Evolutionary conservation across 64 coral and sea anemone species (phyloP).

Genomic region (Acropora yongei): DNA sequence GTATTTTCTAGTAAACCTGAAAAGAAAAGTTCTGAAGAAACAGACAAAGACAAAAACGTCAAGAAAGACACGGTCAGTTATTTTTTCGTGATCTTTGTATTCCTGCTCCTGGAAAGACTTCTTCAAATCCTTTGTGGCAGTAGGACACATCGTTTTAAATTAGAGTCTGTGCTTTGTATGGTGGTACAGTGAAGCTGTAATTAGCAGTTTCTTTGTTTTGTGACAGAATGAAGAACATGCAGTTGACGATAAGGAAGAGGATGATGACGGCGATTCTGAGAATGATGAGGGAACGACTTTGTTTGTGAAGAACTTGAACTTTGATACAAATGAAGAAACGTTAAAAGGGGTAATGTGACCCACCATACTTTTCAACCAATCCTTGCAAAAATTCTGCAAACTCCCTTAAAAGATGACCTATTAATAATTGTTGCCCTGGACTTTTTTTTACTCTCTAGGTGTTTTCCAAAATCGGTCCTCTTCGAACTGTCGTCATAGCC

Average conservation of each 20-base stretch:
- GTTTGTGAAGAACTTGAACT: slow-evolving; percentile 98
- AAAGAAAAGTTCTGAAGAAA: slow-evolving; percentile 14
- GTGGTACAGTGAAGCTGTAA: not conserved
- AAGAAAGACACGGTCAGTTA: not conserved
- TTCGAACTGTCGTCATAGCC: slow-evolving; percentile 78
- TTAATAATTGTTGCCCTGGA: too few species aligned
- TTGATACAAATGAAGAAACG: slow-evolving; percentile 80
- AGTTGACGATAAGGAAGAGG: slow-evolving; percentile 19
- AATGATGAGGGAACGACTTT: slow-evolving; percentile 73
- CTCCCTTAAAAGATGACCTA: too few species aligned
- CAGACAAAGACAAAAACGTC: not conserved
- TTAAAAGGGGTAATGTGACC: slow-evolving; percentile 72
- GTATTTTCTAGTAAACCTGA: slow-evolving; percentile 63
- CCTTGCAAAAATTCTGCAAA: not conserved
- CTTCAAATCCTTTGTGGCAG: too few species aligned
- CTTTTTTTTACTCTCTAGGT: slow-evolving; percentile 36
- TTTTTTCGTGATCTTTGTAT: not conserved
- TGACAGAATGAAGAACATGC: slow-evolving; percentile 13
- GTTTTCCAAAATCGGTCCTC: slow-evolving; percentile 69
- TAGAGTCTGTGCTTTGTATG: too few species aligned
- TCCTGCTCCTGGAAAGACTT: not conserved
- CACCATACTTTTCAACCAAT: not conserved
- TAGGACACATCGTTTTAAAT: too few species aligned
- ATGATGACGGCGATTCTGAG: slow-evolving; percentile 49
- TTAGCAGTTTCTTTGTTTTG: not conserved